Conservation (phyloP, 1,140 invertebrate genomes). For the Leptinotarsa undecemlineata region DNA sequence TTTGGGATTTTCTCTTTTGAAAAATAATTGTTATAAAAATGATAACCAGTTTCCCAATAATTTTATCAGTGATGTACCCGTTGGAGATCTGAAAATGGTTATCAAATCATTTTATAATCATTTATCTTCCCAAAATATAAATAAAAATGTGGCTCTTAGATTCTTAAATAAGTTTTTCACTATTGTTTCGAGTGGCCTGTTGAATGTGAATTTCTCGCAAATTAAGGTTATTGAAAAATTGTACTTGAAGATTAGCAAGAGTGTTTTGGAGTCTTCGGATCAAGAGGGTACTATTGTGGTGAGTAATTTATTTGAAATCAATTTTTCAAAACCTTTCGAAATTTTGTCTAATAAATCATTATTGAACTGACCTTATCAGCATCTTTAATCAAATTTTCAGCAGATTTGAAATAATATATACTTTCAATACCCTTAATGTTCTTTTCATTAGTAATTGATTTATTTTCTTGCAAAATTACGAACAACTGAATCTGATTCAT, state of each 20-base stretch:
- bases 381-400: too few relatives aligned
- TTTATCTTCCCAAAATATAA: constrained; percentile 29
- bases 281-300: constrained; percentile 10
- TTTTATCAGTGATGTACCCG: constrained; percentile 32
- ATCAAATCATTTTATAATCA: constrained; percentile 33
- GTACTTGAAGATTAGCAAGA: constrained; percentile 33
- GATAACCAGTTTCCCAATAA: constrained; percentile 33
- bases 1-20: constrained; percentile 35
- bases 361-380: too few relatives aligned
- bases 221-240: constrained; percentile 36
- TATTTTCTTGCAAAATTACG: too few relatives aligned
- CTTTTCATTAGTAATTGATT: too few relatives aligned
- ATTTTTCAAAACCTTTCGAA: not conserved
- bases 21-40: constrained; percentile 33
- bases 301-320: not conserved
- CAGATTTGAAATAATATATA: too few relatives aligned
- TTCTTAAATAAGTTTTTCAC: constrained; percentile 38
- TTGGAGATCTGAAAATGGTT: constrained; percentile 30
- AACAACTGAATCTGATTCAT: too few relatives aligned
- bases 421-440: too few relatives aligned
- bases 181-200: constrained; percentile 37
- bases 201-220: constrained; percentile 33
- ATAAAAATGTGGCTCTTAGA: constrained; percentile 29
- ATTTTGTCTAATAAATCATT: too few relatives aligned
- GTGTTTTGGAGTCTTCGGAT: constrained; percentile 13